phyloP scores from a whole-genome alignment of 2,113 vertebrate species.

The Poecile atricapillus region DNA sequence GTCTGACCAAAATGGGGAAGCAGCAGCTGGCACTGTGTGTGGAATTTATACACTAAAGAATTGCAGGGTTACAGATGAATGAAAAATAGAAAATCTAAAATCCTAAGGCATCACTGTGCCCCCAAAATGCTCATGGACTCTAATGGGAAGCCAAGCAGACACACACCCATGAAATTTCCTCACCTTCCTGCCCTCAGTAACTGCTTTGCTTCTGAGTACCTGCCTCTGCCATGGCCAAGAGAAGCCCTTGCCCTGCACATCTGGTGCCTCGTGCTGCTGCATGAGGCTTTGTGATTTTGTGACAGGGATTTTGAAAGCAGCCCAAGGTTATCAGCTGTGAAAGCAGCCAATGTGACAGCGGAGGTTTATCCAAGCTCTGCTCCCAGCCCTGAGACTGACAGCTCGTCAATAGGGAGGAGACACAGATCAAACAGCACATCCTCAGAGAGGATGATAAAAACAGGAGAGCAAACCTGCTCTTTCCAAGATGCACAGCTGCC shows the following conservation, averaged over 20 bases:
- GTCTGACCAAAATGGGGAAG: neutral
- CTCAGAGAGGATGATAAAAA: neutral
- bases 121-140: neutral
- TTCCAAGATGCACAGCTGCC: neutral
- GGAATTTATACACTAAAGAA: neutral
- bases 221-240: neutral
- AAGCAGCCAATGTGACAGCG: neutral
- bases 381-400: neutral
- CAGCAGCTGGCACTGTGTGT: neutral
- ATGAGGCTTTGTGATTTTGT: neutral
- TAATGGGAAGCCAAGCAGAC: neutral
- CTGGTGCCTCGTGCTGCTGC: neutral
- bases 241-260: neutral
- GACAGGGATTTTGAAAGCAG: neutral
- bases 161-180: no score
- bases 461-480: neutral
- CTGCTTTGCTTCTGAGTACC: neutral
- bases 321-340: neutral
- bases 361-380: neutral
- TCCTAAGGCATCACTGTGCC: neutral
- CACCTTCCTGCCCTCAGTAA: neutral
- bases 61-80: accelerated
- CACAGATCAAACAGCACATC: neutral
- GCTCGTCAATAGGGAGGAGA: neutral
- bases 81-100: neutral